Base-by-base conservation (phyloP, 1,140 invertebrate species). In the Phenacoccus solenopsis region DNA sequence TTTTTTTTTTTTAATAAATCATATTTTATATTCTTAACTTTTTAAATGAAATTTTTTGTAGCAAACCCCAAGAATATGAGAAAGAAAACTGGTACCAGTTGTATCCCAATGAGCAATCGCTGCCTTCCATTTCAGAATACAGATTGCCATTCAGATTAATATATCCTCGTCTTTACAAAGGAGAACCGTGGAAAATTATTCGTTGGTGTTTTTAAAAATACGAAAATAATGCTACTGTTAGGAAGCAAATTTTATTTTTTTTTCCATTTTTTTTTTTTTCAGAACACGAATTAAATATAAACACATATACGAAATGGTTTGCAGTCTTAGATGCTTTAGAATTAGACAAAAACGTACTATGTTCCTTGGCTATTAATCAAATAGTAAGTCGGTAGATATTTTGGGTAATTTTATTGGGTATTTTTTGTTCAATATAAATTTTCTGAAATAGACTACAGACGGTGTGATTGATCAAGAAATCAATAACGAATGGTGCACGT, bases 301-400 rank as follows among this genome's bases (percentile, higher is more conserved):
- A 74, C 49, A 81, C 78, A 0, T 82, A 81, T 30, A 69, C 78
- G 28, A 77, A 78, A 67, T 82, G 81, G 81, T 73, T 80, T 28
- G 70, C 74, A 20, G 77, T 81, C 13, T 76, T 78, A 16, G 74
- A 75, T n/a, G 64, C 76, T 10, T 71, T 81, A 7, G 76, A 76
- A 32, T 73, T 82, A 10, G 73, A 79, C 28, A 76, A 74, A 25
- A 73, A 80, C 59, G 74, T 77, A n/a, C 76, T 82, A 70, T 81
- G 80, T 57, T 76, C 76, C 7, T 68, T 80, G 10, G 76, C 80
- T 13, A 78, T 81, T 25, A 78, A 76, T 61, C 78, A 76, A 38
- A 76, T 78, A 49, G 74, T 78, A 3, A 71, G 72, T 70, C 32
- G 12, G 70, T 9, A 28, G 9, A 3, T 22, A 10, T 69, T 56